phyloP scores from a whole-genome alignment of 2,113 vertebrate genomes.

The Illadopsis cleaveri region DNA sequence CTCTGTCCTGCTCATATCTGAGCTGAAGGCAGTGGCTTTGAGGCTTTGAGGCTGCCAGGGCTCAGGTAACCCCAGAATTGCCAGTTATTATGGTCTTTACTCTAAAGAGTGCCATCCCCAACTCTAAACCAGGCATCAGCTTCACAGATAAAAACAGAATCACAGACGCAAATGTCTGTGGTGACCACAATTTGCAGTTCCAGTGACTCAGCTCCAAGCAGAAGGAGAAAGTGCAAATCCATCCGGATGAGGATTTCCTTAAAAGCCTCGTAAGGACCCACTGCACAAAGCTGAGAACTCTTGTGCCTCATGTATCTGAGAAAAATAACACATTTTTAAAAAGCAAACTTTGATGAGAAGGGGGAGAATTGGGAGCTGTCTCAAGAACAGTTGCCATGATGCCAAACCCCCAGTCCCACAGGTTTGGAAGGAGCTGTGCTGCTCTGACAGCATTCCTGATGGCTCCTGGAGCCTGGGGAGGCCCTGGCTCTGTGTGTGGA shows the following conservation, averaged over 20 bases:
- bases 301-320: not conserved
- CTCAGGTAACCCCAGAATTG: not conserved
- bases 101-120: not conserved
- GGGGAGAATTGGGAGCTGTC: not conserved
- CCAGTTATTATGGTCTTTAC: not conserved
- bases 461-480: not conserved
- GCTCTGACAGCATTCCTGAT: not conserved
- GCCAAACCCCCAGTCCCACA: not conserved
- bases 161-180: not conserved
- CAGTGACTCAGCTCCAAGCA: not conserved
- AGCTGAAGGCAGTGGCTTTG: not conserved
- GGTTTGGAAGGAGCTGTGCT: not conserved
- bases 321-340: not conserved
- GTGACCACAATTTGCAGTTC: not conserved
- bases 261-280: not conserved
- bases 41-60: not conserved
- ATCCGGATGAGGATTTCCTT: not conserved
- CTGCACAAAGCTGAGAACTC: not conserved
- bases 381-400: not conserved
- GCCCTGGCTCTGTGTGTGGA: accelerated
- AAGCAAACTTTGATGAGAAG: not conserved
- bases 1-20: not conserved
- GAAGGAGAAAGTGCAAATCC: not conserved
- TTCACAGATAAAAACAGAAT: not conserved
- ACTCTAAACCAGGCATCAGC: not conserved